phyloP scores from a whole-genome alignment of 2,888 invertebrate genomes.

The Lissonota sp. region DNA sequence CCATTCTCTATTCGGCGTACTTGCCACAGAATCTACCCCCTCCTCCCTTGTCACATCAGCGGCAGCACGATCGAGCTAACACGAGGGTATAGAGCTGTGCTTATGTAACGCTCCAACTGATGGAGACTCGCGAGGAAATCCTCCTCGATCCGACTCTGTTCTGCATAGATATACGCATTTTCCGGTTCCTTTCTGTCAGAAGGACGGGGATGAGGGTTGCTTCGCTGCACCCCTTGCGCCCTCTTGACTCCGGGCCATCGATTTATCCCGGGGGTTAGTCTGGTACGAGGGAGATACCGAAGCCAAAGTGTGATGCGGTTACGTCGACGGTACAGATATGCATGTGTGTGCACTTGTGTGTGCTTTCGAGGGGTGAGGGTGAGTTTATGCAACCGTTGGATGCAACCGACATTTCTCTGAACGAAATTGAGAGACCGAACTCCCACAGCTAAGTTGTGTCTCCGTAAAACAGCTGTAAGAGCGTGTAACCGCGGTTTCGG shows the following conservation, averaged over 20 bases:
- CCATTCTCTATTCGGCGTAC: constrained; percentile 63
- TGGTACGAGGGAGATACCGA: neutral
- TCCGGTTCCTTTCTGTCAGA: constrained; percentile 1
- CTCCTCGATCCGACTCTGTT: constrained; percentile 65
- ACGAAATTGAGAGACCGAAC: too few species aligned
- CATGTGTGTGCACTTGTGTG: neutral
- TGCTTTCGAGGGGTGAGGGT: neutral
- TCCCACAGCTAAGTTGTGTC: too few species aligned
- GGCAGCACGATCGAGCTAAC: constrained; percentile 71
- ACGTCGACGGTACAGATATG: neutral
- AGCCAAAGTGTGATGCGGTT: neutral
- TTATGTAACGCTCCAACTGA: constrained; percentile 75
- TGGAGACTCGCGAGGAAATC: constrained; percentile 79
- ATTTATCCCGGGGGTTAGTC: too few species aligned
- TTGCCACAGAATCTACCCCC: constrained; percentile 30
- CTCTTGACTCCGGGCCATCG: too few species aligned
- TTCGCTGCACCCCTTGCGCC: neutral
- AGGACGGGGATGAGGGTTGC: neutral
- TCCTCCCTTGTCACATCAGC: constrained; percentile 14
- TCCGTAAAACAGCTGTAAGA: too few species aligned
- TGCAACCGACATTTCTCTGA: too few species aligned
- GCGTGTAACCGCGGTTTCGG: too few species aligned
- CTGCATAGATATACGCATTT: constrained; percentile 29
- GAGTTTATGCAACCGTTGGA: too few species aligned
- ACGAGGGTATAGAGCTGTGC: constrained; percentile 79